Evolutionary conservation across 2,113 vertebrate species (phyloP), one percentile per base, ranked within the genome.

Genomic region (Varanus salvator): DNA sequence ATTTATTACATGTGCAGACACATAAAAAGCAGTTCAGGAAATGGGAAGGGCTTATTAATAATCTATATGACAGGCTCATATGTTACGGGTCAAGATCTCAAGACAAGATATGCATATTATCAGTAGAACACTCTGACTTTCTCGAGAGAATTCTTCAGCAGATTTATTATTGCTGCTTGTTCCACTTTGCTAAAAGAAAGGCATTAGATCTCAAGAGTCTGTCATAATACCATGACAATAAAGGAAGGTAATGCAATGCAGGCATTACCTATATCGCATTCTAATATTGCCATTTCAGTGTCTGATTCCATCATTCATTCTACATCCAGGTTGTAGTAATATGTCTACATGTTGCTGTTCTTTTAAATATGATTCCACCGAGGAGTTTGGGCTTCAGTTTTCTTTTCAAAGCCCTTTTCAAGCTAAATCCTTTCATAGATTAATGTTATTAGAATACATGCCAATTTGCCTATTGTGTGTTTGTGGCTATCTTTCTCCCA

Each of bases 381-480:
- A 66, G 84, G 6, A 21, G 31, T 82, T 87, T 94, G 38, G 83
- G 25, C 25, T 85, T 69, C 34, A 76, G 81, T 69, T 50, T 84
- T 50, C 71, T 54, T 50, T 57, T 15, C 57, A 88, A 78, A 27
- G 89, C 1, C 0, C 19, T 89, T 54, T 89, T 87, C 76, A 87
- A 78, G 19, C 44, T 87, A 80, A 87, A 80, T 78, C n/a, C 44
- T 54, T 87, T 80, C 50, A 23, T 69, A 84, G 29, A 88, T 77
- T n/a, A 6, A 90, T 87, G 27, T 54, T 91, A 81, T 86, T 82
- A 86, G 76, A 86, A 88, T 57, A 86, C n/a, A 76, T 86, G 57
- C 84, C 69, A 68, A 86, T 82, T 69, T 82, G 2, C 17, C 84
- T 0, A 84, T 94, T 94, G 87, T 8, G 38, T 89, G 91, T 66